Conservation (phyloP, 2,888 invertebrate species). For the Limnephilus lunatus region DNA sequence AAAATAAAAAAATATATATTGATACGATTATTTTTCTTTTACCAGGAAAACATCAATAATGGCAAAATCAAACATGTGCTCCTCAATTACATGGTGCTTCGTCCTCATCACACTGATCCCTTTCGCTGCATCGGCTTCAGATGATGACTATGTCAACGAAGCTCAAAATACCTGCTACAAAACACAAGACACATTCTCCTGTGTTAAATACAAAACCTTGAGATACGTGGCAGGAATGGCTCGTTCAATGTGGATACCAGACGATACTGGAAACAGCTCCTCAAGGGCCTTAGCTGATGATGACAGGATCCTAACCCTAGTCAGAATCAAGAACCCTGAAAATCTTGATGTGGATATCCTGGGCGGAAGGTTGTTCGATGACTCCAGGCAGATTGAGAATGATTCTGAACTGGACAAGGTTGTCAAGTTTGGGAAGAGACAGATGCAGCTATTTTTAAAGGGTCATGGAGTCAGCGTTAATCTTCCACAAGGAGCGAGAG, state of each 20-base stretch:
- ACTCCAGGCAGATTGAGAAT: conserved; percentile 58
- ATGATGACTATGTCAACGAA: conserved; percentile 62
- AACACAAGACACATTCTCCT: conserved; percentile 57
- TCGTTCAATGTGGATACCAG: conserved; percentile 48
- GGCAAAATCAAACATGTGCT: neutral
- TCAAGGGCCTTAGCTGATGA: conserved; percentile 11
- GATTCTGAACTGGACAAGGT: conserved; percentile 64
- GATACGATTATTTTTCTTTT: neutral
- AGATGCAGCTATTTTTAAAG: conserved; percentile 74
- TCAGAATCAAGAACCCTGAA: conserved; percentile 49
- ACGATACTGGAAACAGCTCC: conserved; percentile 25
- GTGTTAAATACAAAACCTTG: conserved; percentile 62
- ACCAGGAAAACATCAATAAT: neutral
- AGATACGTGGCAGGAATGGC: conserved; percentile 60
- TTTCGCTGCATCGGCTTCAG: neutral
- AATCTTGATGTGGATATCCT: neutral
- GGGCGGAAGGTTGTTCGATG: conserved; percentile 52
- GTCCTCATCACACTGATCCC: neutral
- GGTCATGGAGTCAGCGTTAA: conserved; percentile 73
- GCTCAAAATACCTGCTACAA: conserved; percentile 58
- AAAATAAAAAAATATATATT: too few relatives aligned
- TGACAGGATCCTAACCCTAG: conserved; percentile 50
- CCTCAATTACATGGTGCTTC: neutral
- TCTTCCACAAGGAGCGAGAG: conserved; percentile 74
- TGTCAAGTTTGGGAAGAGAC: conserved; percentile 67